phyloP scores from a whole-genome alignment of 2,113 vertebrate species.

The Mola mola region DNA sequence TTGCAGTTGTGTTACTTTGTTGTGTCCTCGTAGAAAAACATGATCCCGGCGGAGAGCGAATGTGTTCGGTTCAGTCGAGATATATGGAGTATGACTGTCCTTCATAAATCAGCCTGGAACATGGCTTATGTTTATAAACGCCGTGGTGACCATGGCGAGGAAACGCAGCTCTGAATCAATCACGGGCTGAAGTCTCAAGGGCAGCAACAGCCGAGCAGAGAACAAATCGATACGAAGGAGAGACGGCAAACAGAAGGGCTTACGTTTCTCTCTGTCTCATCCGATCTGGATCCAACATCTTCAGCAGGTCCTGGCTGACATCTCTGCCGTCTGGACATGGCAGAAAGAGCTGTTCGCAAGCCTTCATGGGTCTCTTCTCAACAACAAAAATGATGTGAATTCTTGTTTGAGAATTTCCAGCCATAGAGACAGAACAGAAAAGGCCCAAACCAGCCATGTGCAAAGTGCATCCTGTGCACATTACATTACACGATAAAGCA shows the following conservation, averaged over 20 bases:
- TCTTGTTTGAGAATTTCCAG: background rate
- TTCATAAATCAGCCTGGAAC: background rate
- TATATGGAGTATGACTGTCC: background rate
- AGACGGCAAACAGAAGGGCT: slow-evolving; percentile 19
- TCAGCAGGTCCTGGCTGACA: background rate
- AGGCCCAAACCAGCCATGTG: background rate
- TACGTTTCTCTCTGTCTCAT: slow-evolving; percentile 14
- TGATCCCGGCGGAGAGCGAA: background rate
- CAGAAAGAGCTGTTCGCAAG: slow-evolving; percentile 2
- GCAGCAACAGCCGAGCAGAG: background rate
- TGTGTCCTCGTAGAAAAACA: background rate
- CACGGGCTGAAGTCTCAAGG: slow-evolving; percentile 23
- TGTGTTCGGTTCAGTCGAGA: background rate
- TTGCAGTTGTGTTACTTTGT: background rate
- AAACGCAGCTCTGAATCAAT: slow-evolving; percentile 15
- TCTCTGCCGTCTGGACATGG: background rate
- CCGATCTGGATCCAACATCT: background rate
- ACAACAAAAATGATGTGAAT: background rate
- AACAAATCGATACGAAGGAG: slow-evolving; percentile 20
- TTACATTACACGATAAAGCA: background rate
- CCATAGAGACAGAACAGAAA: background rate
- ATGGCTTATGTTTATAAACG: slow-evolving; percentile 1
- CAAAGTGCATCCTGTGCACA: background rate
- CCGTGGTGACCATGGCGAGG: slow-evolving; percentile 6
- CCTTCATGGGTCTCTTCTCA: slow-evolving; percentile 6